Base-by-base conservation (phyloP, 2,797 vertebrate genomes). In the Cossypha polioptera region DNA sequence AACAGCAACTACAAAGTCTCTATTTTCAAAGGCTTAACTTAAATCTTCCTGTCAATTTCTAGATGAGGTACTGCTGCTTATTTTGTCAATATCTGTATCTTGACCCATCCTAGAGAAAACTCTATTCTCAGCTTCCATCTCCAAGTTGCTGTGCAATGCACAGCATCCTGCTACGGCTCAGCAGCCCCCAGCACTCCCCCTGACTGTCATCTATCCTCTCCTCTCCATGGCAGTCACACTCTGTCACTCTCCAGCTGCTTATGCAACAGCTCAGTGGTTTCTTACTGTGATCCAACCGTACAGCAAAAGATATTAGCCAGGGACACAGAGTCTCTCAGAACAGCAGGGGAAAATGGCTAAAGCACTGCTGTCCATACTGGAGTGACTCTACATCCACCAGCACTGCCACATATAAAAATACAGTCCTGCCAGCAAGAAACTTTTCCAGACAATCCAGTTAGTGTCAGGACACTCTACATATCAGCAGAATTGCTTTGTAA, bases 191-290 rank as follows among this genome's bases (percentile, higher is more conserved):
- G 81, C 47, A 47, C 77, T 92, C 50, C 57, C 63, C 51, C 3
- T 35, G 65, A 85, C 26, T 90, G 50, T 43, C 89, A 77, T 94
- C 45, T 55, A 14, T 78, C 77, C 71, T 93, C 77, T 87, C 45
- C 33, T 91, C 91, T 57, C 73, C 16, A n/a, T 0, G 21, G 67
- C 78, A 79, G 74, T 69, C 84, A 67, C 59, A 77, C 48, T 25
- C 84, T 76, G 87, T 76, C 75, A 85, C 42, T 86, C 67, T 73
- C 89, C 87, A 91, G 92, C 94, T 92, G 89, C 82, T 91, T 80
- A 58, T 79, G 78, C 78, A 91, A 74, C 78, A 92, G 68, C 58
- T 90, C 89, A 83, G 82, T 31, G 38, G 19, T 40, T 94, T 61
- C 85, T 88, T 91, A 67, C 87, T 67, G 43, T 4, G 5, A 36